A percentile compares a stretch with the other conserved stretches of the same genome.
phyloP scores from a whole-genome alignment of 2,888 invertebrate species.

The Glaucopsyche alexis region DNA sequence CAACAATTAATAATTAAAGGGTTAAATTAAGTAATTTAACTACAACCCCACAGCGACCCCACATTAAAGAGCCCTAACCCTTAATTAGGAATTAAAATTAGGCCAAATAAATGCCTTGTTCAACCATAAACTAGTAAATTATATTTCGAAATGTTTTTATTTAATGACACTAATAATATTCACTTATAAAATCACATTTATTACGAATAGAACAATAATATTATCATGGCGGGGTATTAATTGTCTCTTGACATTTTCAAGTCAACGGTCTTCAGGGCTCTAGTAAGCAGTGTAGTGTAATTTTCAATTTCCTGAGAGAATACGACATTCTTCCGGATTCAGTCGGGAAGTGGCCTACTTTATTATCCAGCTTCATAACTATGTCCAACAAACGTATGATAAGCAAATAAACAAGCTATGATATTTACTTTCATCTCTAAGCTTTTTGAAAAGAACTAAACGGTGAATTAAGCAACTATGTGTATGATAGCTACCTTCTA shows the following conservation, averaged over 20 bases:
- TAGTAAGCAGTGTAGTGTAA: neutral
- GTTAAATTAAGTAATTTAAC: slow-evolving; percentile 11
- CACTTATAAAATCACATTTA: neutral
- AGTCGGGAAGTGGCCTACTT: neutral
- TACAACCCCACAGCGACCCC: slow-evolving; percentile 5
- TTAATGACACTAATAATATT: neutral
- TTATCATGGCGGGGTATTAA: neutral
- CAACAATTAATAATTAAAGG: neutral
- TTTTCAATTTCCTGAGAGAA: slow-evolving; percentile 2
- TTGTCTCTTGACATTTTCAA: neutral
- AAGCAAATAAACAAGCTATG: too few species aligned
- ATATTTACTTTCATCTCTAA: neutral
- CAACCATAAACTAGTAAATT: neutral
- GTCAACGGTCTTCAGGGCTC: neutral
- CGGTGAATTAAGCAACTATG: too few species aligned
- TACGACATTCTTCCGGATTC: neutral
- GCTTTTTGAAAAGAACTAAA: too few species aligned
- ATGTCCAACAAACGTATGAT: neutral
- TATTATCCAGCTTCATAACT: neutral
- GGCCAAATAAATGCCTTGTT: neutral
- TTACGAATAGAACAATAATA: neutral
- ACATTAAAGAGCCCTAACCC: slow-evolving; percentile 15
- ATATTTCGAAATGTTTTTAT: neutral
- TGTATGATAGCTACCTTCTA: too few species aligned
- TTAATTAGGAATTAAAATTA: slow-evolving; percentile 9